Evolutionary conservation across 2,797 vertebrate species (phyloP).

Genomic region (Melanotaenia boesemani): DNA sequence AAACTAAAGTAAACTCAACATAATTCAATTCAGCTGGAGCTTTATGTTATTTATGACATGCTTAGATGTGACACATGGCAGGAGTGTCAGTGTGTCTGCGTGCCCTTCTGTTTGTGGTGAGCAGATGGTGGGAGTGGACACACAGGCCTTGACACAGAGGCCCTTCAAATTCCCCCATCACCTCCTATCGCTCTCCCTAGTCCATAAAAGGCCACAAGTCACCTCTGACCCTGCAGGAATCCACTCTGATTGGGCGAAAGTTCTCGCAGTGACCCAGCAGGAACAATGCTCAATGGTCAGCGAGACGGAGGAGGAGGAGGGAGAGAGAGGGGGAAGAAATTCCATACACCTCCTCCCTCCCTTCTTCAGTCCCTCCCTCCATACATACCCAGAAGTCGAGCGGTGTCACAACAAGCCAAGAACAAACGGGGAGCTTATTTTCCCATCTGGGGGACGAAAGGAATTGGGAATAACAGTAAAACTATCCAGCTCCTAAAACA

Average conservation of each 20-base stretch:
- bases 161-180: conserved; percentile 11
- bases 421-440: conserved; percentile 66
- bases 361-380: conserved; percentile 67
- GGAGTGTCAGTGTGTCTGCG: conserved; percentile 61
- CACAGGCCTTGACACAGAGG: conserved; percentile 74
- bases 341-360: conserved; percentile 55
- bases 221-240: conserved; percentile 75
- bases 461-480: conserved; percentile 47
- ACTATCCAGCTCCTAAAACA: conserved; percentile 36
- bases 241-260: conserved; percentile 74
- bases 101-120: conserved; percentile 66
- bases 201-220: conserved; percentile 73
- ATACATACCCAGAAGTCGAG: conserved; percentile 69
- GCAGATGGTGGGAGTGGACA: conserved; percentile 78
- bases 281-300: conserved; percentile 79
- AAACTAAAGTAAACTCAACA: conserved; percentile 43
- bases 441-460: conserved; percentile 65
- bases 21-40: conserved; percentile 47
- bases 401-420: conserved; percentile 69
- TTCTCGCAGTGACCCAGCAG: conserved; percentile 64
- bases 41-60: conserved; percentile 60
- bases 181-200: conserved; percentile 33
- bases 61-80: conserved; percentile 61
- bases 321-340: conserved; percentile 36
- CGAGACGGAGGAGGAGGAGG: conserved; percentile 65